These are phyloP conservation scores for Argyresthia albistria DNA, from an alignment of 2,888 invertebrate species.

Conservation along the genomic window DNA sequence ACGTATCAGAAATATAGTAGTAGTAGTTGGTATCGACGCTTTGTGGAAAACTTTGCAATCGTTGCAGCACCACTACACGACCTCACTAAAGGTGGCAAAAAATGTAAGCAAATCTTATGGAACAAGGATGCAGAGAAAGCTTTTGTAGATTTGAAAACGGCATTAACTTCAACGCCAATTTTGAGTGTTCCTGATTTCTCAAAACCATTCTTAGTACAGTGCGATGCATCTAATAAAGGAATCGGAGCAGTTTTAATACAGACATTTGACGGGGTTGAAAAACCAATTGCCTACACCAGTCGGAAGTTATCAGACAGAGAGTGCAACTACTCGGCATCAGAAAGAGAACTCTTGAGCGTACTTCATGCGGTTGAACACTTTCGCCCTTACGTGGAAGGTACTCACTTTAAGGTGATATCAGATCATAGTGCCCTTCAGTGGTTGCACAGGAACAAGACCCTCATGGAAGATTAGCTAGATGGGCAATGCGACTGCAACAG, in stretches of 20 bases:
- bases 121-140: no score
- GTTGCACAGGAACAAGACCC: slow-evolving; percentile 9
- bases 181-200: no score
- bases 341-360: slow-evolving; percentile 18
- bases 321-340: slow-evolving; percentile 11
- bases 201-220: no score
- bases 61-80: slow-evolving; percentile 14
- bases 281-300: neutral
- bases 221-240: no score
- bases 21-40: slow-evolving; percentile 11
- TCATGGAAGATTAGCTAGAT: slow-evolving; percentile 9
- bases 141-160: no score
- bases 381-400: slow-evolving; percentile 10
- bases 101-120: no score
- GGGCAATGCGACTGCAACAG: slow-evolving; percentile 9
- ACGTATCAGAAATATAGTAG: no score
- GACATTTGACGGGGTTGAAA: no score
- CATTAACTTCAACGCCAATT: no score
- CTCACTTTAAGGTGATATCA: slow-evolving; percentile 7
- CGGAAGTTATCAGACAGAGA: neutral
- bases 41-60: slow-evolving; percentile 9
- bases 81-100: slow-evolving; percentile 13
- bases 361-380: slow-evolving; percentile 16
- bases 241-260: no score
- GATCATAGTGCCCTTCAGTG: slow-evolving; percentile 5